Evolutionary conservation across 2,797 vertebrate species (phyloP), one percentile per base, ranked within the genome.

Genomic region (Gobionotothen gibberifrons): DNA sequence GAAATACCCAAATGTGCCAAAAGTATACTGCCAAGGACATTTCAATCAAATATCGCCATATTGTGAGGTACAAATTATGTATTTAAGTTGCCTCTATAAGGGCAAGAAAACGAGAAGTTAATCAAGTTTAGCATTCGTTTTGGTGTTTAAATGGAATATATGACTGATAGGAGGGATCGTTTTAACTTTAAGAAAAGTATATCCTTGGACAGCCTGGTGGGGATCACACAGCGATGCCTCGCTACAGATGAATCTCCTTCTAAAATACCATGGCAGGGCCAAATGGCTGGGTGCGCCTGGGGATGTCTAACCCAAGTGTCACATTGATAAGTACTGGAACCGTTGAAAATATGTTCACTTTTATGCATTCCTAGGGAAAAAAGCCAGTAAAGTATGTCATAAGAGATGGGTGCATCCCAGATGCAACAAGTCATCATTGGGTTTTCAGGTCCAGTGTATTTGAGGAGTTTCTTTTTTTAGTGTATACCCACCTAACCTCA

Each of bases 401-500:
- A 39, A 42, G 32, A 61, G 42, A 66, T 14, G 42, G 52, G 42
- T 67, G 9, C 65, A 63, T 76, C 70, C 22, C 39, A 32, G 42
- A 5, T 9, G 13, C 47, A 22, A 71, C 51, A 10, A 53, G 2
- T 71, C 62, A 66, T 63, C 36, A 22, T 21, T 29, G 55, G 21
- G 61, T 82, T 59, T 78, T 79, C 51, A 73, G 32, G 47, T 80
- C 32, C 22, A 47, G 42, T 60, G 63, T 74, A 78, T 84, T 82
- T 79, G 67, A 29, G 44, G 68, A 69, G 55, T 59, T 74, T 53
- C 21, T 79, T 69, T 74, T 76, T 82, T 74, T 59, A 49, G 61
- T 42, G 16, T 9, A 36, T 36, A 36, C 15, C 55, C 22, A 46
- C 60, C 15, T 16, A 81, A 81, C 79, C 63, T 83, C 83, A 76